phyloP scores from a whole-genome alignment of 1,140 invertebrate species.

The Lamellibrachia luymesi region DNA sequence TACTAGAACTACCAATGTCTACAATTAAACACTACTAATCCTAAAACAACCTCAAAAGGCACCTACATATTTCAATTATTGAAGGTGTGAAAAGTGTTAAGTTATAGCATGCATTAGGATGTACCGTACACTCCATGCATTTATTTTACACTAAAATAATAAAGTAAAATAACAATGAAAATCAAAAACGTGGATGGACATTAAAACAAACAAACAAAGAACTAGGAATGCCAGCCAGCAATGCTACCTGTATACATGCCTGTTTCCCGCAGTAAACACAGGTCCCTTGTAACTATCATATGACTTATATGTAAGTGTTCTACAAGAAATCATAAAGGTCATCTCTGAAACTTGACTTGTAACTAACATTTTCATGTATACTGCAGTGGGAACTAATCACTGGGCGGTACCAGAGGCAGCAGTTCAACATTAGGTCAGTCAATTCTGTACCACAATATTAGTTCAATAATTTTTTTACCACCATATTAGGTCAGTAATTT shows the following conservation, averaged over 20 bases:
- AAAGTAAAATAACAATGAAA: background rate
- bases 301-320: conserved; percentile 1
- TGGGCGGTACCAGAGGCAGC: background rate
- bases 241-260: background rate
- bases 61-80: background rate
- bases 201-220: background rate
- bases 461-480: too few relatives aligned
- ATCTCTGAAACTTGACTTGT: background rate
- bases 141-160: background rate
- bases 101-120: background rate
- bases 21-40: background rate
- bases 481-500: background rate
- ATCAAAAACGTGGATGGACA: background rate
- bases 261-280: background rate
- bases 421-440: background rate
- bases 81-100: background rate
- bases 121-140: background rate
- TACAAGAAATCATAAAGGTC: background rate
- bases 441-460: background rate
- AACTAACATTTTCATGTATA: background rate
- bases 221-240: background rate
- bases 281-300: conserved; percentile 4
- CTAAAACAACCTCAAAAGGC: background rate
- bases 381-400: background rate
- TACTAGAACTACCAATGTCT: conserved; percentile 1